These are phyloP conservation scores for Andrena fulva DNA, from an alignment of 2,888 invertebrate genomes.

Conservation along the genomic window DNA sequence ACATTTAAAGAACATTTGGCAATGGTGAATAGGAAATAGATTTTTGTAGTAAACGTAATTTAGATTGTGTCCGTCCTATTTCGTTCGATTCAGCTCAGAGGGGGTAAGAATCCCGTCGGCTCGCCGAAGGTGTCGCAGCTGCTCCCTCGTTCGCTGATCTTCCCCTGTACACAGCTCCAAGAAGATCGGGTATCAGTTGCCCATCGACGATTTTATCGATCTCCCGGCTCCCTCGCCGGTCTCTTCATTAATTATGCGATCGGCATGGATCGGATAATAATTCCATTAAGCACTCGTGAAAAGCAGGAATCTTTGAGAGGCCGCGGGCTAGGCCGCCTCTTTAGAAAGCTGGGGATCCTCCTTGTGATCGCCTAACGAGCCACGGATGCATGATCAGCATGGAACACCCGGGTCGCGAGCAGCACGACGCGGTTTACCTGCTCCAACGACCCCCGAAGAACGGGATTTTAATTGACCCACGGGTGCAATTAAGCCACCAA, in stretches of 20 bases:
- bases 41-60: too few species aligned
- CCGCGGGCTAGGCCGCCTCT: constrained; percentile 26
- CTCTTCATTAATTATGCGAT: constrained; percentile 59
- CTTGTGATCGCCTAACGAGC: constrained; percentile 50
- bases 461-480: constrained; percentile 72
- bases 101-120: neutral
- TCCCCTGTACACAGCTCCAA: constrained; percentile 20
- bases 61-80: too few species aligned
- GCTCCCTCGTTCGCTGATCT: constrained; percentile 26
- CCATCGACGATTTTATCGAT: constrained; percentile 59
- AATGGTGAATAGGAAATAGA: too few species aligned
- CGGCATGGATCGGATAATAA: constrained; percentile 55
- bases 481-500: constrained; percentile 48
- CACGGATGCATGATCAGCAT: constrained; percentile 5
- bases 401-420: constrained; percentile 27
- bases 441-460: constrained; percentile 31
- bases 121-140: constrained; percentile 8
- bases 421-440: constrained; percentile 29
- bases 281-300: constrained; percentile 55
- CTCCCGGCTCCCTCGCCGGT: neutral
- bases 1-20: too few species aligned
- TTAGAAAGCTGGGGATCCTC: constrained; percentile 11
- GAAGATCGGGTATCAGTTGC: constrained; percentile 33
- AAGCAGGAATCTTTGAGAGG: constrained; percentile 41
- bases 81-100: neutral